Percentiles rank a stretch among this genome's conserved stretches.
Evolutionary conservation across 1,140 invertebrate species (phyloP).

Genomic region (Sycobia sp.): DNA sequence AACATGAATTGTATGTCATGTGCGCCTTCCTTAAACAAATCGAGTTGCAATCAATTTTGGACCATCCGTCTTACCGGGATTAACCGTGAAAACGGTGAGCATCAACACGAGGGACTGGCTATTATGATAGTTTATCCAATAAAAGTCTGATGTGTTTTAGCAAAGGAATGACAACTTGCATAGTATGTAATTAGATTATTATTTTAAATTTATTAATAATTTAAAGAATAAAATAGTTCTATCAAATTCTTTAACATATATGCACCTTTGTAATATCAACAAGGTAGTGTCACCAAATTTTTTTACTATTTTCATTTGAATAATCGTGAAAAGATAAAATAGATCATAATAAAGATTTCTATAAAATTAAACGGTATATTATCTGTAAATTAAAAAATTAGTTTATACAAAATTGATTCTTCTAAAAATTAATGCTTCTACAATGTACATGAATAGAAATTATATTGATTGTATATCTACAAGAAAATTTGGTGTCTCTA

Average conservation of each 20-base stretch:
- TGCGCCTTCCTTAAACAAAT: slow-evolving; percentile 15
- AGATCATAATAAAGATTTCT: slow-evolving; percentile 18
- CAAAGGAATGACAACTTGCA: slow-evolving; percentile 25
- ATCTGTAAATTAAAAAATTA: slow-evolving; percentile 11
- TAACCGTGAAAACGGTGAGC: not conserved
- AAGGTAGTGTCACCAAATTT: slow-evolving; percentile 1
- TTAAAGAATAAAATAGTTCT: not conserved
- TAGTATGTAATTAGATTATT: slow-evolving; percentile 17
- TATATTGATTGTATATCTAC: slow-evolving; percentile 19
- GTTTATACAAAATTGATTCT: slow-evolving; percentile 26
- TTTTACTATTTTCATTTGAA: slow-evolving; percentile 20
- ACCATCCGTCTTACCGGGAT: slow-evolving; percentile 8
- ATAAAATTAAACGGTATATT: slow-evolving; percentile 9
- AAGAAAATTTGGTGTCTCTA: slow-evolving; percentile 14
- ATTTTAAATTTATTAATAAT: slow-evolving; percentile 13
- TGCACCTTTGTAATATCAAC: slow-evolving; percentile 8
- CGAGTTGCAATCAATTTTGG: slow-evolving; percentile 26
- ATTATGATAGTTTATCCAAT: slow-evolving; percentile 18
- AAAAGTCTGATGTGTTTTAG: slow-evolving; percentile 25
- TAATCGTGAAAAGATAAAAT: slow-evolving; percentile 3
- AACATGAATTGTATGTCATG: slow-evolving; percentile 11
- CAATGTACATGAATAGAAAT: no score
- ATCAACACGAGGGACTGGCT: slow-evolving; percentile 22
- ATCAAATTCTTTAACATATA: slow-evolving; percentile 1
- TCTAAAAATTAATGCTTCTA: slow-evolving; percentile 8